Evolutionary conservation across 1,140 invertebrate genomes (phyloP).

Genomic region (Diachasma alloeum): DNA sequence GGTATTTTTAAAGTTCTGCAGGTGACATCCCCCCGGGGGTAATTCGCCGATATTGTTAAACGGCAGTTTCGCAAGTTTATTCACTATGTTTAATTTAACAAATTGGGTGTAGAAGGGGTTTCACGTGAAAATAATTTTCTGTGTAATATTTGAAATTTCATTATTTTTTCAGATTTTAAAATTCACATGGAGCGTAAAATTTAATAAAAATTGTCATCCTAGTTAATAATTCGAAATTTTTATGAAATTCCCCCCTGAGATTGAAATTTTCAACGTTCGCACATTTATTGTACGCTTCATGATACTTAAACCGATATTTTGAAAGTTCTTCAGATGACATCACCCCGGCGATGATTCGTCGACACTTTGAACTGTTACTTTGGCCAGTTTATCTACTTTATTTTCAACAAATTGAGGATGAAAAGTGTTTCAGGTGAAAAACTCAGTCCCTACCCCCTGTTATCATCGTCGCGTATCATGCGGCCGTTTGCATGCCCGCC

Average conservation of each 20-base stretch:
- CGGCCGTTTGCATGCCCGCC: slow-evolving; percentile 47
- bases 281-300: neutral
- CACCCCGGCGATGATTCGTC: neutral
- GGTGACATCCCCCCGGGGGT: neutral
- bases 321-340: neutral
- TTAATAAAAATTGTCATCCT: too few species aligned
- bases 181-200: too few species aligned
- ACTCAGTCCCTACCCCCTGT: neutral
- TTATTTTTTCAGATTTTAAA: too few species aligned
- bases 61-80: too few species aligned
- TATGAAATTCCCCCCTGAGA: too few species aligned
- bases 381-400: neutral
- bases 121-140: too few species aligned
- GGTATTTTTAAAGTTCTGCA: neutral
- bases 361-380: neutral
- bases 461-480: slow-evolving; percentile 14
- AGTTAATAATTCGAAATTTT: too few species aligned
- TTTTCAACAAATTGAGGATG: neutral
- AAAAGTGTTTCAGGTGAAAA: neutral
- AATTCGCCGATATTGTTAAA: too few species aligned
- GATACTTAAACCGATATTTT: neutral
- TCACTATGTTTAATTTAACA: too few species aligned
- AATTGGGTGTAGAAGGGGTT: too few species aligned
- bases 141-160: too few species aligned
- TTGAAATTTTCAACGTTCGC: too few species aligned